phyloP scores from a whole-genome alignment of 2,888 invertebrate species.

The Conus canariensis region DNA sequence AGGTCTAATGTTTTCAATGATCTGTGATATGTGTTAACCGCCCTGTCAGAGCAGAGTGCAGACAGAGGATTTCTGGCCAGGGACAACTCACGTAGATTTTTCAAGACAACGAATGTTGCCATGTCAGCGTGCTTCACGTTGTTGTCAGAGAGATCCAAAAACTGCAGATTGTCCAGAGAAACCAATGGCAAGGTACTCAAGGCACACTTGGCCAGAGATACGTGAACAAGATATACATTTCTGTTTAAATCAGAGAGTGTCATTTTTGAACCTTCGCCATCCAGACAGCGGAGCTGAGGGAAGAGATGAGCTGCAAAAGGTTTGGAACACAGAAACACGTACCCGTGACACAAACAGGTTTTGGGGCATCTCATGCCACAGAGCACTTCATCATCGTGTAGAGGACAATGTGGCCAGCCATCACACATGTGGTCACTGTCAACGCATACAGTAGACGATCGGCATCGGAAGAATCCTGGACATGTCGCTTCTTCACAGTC shows the following conservation, averaged over 20 bases:
- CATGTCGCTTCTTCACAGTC: conserved; percentile 8
- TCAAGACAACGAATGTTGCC: neutral
- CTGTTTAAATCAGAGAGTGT: neutral
- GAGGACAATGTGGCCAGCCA: neutral
- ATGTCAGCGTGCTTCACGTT: neutral
- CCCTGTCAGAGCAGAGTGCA: no score
- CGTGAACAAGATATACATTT: neutral
- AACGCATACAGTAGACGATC: neutral
- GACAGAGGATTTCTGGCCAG: conserved; percentile 9
- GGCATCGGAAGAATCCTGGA: conserved; percentile 29
- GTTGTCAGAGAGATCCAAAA: neutral
- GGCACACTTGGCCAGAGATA: neutral
- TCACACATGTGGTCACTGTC: conserved; percentile 26
- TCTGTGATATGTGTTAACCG: neutral
- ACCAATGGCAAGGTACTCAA: no score
- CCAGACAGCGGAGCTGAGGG: conserved; percentile 19
- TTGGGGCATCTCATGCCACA: conserved; percentile 22
- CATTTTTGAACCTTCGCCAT: neutral
- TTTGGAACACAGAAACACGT: conserved; percentile 7
- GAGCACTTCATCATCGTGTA: conserved; percentile 15
- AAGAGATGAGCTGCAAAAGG: neutral
- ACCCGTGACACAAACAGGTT: conserved; percentile 26
- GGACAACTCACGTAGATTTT: neutral
- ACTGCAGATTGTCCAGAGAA: no score
- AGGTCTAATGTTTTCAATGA: neutral